Evolutionary conservation across 2,113 vertebrate genomes (phyloP), one percentile per base, ranked within the genome.

Genomic region (Epinephelus fuscoguttatus): DNA sequence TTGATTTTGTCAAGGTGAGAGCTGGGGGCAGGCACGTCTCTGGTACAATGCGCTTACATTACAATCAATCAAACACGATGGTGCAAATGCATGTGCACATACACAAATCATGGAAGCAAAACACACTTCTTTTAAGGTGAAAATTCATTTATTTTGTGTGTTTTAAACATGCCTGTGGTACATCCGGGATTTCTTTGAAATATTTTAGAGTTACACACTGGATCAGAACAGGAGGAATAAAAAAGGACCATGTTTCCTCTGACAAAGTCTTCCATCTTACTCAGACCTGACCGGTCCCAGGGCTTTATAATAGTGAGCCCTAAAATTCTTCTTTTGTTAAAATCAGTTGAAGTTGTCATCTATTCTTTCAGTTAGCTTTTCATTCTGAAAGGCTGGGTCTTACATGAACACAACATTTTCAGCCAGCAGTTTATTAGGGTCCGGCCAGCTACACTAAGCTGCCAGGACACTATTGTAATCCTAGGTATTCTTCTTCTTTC

Each of bases 1-100:
- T 81, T 73, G 66, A 85, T 84, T 56, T 55, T 40, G 66, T 84
- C 61, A 78, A 84, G 80, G 77, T 72, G 53, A 81, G 53, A 70
- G 68, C 27, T 6, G 33, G n/a, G 79, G 66, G 42, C 40, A 18
- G 6, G 37, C 21, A 27, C 7, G 49, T 42, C 50, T 62, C 71
- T 69, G 70, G 6, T 73, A 81, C 70, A 80, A 25, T 75, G 70
- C 18, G 21, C 52, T 73, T 81, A 30, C 77, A 80, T 80, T 69
- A 50, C 53, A 70, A 85, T 91, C 81, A 40, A 55, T 73, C 81
- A 56, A 37, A 47, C 0, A 3, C 11, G 27, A 23, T 11, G 25
- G n/a, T 52, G 53, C 17, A 53, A 55, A 86, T 21, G 53, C 17
- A 57, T 5, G 11, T 7, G 9, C 33, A 49, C n/a, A 78, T 14